Evolutionary conservation across 2,888 invertebrate species (phyloP).

Genomic region (Ptychoptera albimana): DNA sequence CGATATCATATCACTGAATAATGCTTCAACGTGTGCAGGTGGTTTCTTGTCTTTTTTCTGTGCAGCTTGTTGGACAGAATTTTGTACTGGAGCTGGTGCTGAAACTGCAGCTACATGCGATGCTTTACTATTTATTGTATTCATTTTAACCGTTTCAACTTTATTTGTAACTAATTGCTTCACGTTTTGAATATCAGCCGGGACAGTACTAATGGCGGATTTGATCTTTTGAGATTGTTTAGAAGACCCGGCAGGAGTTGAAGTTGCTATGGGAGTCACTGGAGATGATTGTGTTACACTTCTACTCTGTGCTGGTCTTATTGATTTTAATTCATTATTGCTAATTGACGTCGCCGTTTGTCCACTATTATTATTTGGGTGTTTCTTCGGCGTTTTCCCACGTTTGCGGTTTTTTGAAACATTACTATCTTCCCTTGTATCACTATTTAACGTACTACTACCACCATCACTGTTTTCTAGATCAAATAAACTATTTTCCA

Average conservation of each 20-base stretch:
- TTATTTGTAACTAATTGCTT: constrained; percentile 7
- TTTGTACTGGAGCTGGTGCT: background rate
- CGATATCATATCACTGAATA: constrained; percentile 45
- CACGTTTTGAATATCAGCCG: constrained; percentile 11
- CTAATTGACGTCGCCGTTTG: background rate
- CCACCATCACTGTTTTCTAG: background rate
- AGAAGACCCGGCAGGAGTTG: constrained; percentile 4
- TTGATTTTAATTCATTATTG: background rate
- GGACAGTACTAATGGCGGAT: constrained; percentile 16
- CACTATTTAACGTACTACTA: background rate
- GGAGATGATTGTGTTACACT: constrained; percentile 9
- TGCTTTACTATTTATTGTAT: background rate
- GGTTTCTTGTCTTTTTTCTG: constrained; percentile 37
- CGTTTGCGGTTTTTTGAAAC: background rate
- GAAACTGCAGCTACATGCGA: constrained; percentile 2
- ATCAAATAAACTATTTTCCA: constrained; percentile 2
- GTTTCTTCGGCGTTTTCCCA: background rate
- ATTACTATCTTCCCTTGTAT: no score
- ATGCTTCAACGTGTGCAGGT: constrained; percentile 38
- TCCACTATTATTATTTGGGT: background rate
- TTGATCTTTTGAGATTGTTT: constrained; percentile 8
- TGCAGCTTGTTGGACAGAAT: constrained; percentile 8
- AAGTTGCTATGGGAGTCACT: constrained; percentile 6
- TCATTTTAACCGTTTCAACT: background rate
- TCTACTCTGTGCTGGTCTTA: background rate